Evolutionary conservation across 2,888 invertebrate species (phyloP), one percentile per base, ranked within the genome.

Genomic region (Hanleya hanleyi): DNA sequence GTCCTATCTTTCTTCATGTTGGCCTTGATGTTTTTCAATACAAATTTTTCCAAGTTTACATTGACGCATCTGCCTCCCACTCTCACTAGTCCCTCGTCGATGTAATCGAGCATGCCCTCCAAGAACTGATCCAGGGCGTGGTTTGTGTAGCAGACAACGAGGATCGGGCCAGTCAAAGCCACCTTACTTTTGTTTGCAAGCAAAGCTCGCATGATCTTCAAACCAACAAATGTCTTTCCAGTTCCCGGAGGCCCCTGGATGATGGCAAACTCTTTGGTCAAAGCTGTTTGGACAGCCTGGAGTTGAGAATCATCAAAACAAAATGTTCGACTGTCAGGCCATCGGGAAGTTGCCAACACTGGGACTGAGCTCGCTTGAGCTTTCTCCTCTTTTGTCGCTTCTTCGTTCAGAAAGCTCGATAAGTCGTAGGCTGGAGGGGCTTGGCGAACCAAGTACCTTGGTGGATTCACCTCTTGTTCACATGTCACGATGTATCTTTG

Each of bases 111-210:
- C 5, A 84, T 77, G 1, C 85, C 95, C 87, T 95, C 94, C 41
- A 96, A 90, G 87, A 96, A 96, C 87, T 96, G 96, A 91, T 96
- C 96, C 57, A 97, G 90, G 5, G 96, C 96, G 87, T 96, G 95
- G 91, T 97, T 96, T 7, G 96, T 96, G 87, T 94, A 95, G 84
- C 96, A 95, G 29, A 96, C 93, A 0, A 96, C 92, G 12, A 96
- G 91, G 88, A 96, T 94, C 0, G 95, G 95, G 22, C 50, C 41
- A 1, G 33, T 61, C 26, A 36, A n/a, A 12, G 35, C 26, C 77
- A 78, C 77, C 22, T 68, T 12, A n/a, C 47, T 29, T 2, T 74
- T 71, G 86, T 95, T 95, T 70, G 92, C 88, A 0, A 96, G 87
- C 35, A 96, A 85, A 0, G 93, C 92, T 70, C 93, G 91, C 3